Evolutionary conservation across 2,113 vertebrate species (phyloP), one percentile per base, ranked within the genome.

Genomic region (Genyomyrus donnyi): DNA sequence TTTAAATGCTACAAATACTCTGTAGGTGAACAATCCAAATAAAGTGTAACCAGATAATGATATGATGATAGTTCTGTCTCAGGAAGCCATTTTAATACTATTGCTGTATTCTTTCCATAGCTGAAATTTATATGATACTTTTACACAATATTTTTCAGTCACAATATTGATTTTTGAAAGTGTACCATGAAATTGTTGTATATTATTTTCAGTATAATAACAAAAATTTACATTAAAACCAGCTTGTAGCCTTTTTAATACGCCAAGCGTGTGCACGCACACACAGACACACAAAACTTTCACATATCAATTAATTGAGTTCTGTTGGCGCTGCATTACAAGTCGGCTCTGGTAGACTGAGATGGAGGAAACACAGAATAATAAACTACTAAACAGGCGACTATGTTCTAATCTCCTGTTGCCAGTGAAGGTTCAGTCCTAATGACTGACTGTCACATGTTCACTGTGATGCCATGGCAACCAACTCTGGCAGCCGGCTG

Each of bases 261-360:
- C 90, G 58, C 48, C 88, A 50, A 48, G 53, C 13, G 52, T 49
- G 52, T 10, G 21, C 39, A 45, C 42, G 0, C 6, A 9, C 45
- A 70, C n/a, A 86, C 24, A 52, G 3, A 86, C 48, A 35, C 85
- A 52, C 48, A 8, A 13, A 52, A 48, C 21, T 7, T 88, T 90
- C 77, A 56, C 90, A 80, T 91, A 91, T 89, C 90, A 91, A 90
- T 91, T 90, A n/a, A 80, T 87, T 89, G 90, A 58, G 83, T 90
- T 91, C 88, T n/a, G 85, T 89, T 35, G 74, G 50, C 10, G 3
- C 49, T 85, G 42, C 42, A 21, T 58, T 74, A 70, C 24, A 4
- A 90, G 70, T 74, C 84, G 6, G 46, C n/a, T 87, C 21, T 74
- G 85, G n/a, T 45, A 56, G 11, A 27, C 7, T 24, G 88, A 70